These are phyloP conservation scores for Nannospalax galili DNA, from an alignment of 2,113 vertebrate species.

Conservation along the genomic window DNA sequence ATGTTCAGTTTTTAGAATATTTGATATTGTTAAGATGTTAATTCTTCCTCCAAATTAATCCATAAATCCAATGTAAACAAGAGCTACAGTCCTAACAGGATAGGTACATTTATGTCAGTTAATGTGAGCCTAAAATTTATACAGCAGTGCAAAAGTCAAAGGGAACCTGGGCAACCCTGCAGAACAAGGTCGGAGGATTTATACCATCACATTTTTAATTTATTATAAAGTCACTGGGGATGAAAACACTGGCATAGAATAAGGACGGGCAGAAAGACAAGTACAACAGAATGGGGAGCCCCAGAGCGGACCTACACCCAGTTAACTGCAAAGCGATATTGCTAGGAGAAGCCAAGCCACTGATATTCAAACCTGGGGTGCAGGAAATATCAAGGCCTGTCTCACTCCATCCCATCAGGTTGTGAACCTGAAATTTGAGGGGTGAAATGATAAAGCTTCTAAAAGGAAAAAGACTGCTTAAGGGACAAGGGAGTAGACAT, in stretches of 20 bases:
- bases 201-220: not conserved
- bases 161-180: not conserved
- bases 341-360: not conserved
- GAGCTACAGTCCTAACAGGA: not conserved
- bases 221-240: not conserved
- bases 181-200: not conserved
- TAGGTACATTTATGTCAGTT: not conserved
- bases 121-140: not conserved
- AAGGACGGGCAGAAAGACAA: too few species aligned
- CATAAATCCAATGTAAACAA: not conserved
- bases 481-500: not conserved
- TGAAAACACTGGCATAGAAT: too few species aligned
- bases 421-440: not conserved
- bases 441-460: not conserved
- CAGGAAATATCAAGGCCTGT: too few species aligned
- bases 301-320: not conserved
- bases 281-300: not conserved
- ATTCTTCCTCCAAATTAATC: not conserved
- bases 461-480: not conserved
- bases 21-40: not conserved
- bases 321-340: not conserved
- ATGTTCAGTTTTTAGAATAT: not conserved
- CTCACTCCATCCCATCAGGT: not conserved
- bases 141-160: not conserved
- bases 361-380: not conserved